These are phyloP conservation scores for Pterocles orientalis DNA, from an alignment of 2,113 vertebrate genomes.

Conservation along the genomic window DNA sequence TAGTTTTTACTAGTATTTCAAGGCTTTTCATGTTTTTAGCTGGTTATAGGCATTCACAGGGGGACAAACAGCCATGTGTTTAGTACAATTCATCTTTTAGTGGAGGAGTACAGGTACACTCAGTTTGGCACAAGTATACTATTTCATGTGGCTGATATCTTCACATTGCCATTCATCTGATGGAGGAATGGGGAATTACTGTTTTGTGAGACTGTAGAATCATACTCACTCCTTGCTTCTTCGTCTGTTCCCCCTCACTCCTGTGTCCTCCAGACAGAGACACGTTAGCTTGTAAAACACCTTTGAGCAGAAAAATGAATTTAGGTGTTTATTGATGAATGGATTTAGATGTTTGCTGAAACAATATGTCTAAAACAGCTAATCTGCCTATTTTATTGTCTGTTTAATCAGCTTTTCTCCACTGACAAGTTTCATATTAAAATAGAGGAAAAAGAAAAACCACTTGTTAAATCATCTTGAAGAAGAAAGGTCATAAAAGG, in stretches of 20 bases:
- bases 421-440: not conserved
- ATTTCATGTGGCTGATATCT: not conserved
- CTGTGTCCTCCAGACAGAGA: not conserved
- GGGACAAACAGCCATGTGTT: accelerated
- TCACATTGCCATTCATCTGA: not conserved
- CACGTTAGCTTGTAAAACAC: not conserved
- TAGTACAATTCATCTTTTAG: not conserved
- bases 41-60: not conserved
- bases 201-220: not conserved
- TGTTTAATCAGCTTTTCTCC: not conserved
- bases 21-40: not conserved
- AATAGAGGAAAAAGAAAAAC: not conserved
- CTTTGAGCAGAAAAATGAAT: not conserved
- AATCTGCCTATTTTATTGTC: not conserved
- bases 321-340: not conserved
- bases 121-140: not conserved
- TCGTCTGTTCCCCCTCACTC: accelerated
- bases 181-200: not conserved
- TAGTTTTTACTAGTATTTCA: not conserved
- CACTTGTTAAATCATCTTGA: not conserved
- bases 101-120: not conserved
- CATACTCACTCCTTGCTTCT: not conserved
- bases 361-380: not conserved
- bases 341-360: not conserved
- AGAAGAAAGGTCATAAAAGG: not conserved